A percentile compares a stretch with the other conserved stretches of the same genome.
Conservation (phyloP, 2,113 vertebrate genomes). For the Mustela nigripes region DNA sequence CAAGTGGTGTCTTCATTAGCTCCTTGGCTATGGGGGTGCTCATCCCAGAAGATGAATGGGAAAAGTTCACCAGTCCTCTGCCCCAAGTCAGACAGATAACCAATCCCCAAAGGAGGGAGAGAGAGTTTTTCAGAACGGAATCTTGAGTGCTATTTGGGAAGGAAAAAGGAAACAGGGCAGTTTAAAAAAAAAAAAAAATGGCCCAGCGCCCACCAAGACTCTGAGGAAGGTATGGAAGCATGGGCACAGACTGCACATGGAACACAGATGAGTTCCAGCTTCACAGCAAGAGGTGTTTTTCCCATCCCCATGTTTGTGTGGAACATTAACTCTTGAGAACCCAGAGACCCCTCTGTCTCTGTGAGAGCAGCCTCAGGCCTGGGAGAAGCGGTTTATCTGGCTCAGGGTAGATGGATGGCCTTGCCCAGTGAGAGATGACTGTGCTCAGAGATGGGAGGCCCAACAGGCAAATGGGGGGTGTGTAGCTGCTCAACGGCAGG, state of each 20-base stretch:
- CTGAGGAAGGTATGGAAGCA: background rate
- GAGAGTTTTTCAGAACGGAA: background rate
- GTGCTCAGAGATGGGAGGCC: background rate
- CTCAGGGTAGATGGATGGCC: background rate
- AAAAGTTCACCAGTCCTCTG: background rate
- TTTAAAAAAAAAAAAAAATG: background rate
- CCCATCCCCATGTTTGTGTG: background rate
- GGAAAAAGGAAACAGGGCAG: background rate
- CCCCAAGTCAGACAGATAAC: background rate
- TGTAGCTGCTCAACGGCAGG: accelerated
- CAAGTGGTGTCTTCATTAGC: background rate
- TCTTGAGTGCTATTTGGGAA: background rate
- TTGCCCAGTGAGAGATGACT: background rate
- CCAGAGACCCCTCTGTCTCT: background rate
- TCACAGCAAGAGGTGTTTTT: background rate
- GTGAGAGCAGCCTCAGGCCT: background rate
- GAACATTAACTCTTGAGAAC: background rate
- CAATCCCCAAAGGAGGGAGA: background rate
- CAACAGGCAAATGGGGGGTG: accelerated
- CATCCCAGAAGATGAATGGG: background rate
- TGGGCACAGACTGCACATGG: background rate
- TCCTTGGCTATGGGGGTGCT: background rate
- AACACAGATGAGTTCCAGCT: accelerated
- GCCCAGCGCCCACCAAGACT: background rate
- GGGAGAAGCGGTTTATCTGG: background rate